Evolutionary conservation across 2,888 invertebrate genomes (phyloP).

Genomic region (Diplolepis rosae): DNA sequence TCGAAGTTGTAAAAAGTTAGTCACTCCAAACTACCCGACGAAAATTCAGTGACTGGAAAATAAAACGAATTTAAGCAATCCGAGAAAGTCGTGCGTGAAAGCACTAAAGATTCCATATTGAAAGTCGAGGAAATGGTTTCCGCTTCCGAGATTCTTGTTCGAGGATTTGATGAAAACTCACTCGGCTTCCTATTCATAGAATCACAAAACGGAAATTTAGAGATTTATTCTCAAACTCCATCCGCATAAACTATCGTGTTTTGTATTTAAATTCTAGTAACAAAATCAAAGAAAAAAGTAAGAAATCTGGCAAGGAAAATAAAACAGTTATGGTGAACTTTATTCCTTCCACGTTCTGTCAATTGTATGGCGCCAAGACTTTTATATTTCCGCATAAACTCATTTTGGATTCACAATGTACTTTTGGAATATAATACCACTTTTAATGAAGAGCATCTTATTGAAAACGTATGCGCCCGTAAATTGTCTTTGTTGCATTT

Average conservation of each 20-base stretch:
- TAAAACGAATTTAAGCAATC: conserved; percentile 13
- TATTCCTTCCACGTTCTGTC: too few species aligned
- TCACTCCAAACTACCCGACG: neutral
- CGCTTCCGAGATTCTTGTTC: conserved; percentile 7
- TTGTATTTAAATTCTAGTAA: neutral
- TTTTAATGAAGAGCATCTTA: conserved; percentile 29
- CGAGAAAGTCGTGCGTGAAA: conserved; percentile 26
- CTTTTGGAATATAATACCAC: neutral
- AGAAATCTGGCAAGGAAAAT: too few species aligned
- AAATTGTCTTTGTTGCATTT: conserved; percentile 15
- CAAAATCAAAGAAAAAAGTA: too few species aligned
- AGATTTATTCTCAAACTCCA: neutral
- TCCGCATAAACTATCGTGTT: neutral
- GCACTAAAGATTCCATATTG: conserved; percentile 20
- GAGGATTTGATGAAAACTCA: conserved; percentile 14
- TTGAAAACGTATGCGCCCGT: conserved; percentile 22
- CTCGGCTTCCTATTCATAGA: neutral
- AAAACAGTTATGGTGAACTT: too few species aligned
- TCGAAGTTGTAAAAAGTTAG: neutral
- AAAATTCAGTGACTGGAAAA: conserved; percentile 9
- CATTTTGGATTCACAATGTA: neutral
- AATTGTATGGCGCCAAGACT: conserved; percentile 2
- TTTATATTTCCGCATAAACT: neutral
- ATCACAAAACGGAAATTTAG: neutral
- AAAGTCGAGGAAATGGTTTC: conserved; percentile 20